Evolutionary conservation across 2,888 invertebrate genomes (phyloP), one percentile per base, ranked within the genome.

Genomic region (Scaptomyza flava): DNA sequence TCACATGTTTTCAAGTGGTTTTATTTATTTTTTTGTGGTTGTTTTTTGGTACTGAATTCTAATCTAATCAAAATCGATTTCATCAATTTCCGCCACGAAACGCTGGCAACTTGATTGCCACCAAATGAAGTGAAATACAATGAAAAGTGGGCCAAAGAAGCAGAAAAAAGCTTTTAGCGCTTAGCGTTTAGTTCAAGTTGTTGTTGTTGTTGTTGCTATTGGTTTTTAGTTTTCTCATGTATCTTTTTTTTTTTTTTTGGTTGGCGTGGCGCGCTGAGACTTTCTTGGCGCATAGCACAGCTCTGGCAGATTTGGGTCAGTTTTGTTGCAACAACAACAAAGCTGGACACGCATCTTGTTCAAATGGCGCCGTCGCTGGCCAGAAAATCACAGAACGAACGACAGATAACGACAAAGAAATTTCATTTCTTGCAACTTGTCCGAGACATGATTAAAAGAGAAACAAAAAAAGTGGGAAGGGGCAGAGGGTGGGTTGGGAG

Each of bases 51-150:
- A 20, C 31, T 42, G 53, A 67, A 67, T 70, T 77, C 67, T 73
- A 77, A 77, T 77, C 71, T 64, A 71, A 71, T 77, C 73, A 64
- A 67, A 70, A 77, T 77, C 77, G 71, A 77, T 77, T 77, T 77
- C 64, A 71, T 77, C 67, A 77, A 77, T 77, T 77, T 77, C 78
- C 78, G 73, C 58, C 73, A 14, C 48, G 42, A 58, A 54, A 63
- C 69, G 38, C 64, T 71, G 74, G 74, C 72, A 75, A 58, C 60
- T 71, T 75, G 74, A 75, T 75, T 76, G 68, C 77, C 60, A 41
- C 50, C 63, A 57, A 67, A 62, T 64, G 41, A 46, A 47, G 47
- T 59, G 58, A 64, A 62, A 72, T 53, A 64, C 68, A 77, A 57
- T 57, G 41, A 59, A 72, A 75, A 75, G 58, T 75, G 77, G 75